These are phyloP conservation scores for Megatriorchis doriae DNA, from an alignment of 2,113 vertebrate genomes.

Conservation along the genomic window DNA sequence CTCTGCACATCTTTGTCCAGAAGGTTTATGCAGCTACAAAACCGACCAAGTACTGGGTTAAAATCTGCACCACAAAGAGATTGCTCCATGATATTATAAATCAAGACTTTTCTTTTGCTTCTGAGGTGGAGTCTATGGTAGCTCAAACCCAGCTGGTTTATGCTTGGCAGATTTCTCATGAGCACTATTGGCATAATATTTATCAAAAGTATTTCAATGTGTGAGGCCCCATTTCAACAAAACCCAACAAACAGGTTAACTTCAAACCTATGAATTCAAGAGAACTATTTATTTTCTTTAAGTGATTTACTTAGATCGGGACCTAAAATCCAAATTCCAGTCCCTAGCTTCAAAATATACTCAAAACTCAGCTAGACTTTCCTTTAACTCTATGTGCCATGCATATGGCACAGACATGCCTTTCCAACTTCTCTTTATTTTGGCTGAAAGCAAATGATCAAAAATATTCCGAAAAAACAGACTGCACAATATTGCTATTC, in stretches of 20 bases:
- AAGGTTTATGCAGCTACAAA: background rate
- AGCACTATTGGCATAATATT: background rate
- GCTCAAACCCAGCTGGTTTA: background rate
- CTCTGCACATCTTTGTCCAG: background rate
- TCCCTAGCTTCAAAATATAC: background rate
- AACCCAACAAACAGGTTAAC: background rate
- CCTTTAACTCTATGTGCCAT: background rate
- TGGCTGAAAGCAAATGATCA: background rate
- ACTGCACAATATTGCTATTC: background rate
- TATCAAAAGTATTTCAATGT: background rate
- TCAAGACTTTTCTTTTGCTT: background rate
- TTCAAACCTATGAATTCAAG: background rate
- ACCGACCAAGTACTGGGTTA: background rate
- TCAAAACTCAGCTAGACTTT: background rate
- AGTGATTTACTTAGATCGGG: background rate
- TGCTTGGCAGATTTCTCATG: background rate
- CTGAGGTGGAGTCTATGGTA: background rate
- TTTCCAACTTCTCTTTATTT: background rate
- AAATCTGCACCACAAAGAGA: background rate
- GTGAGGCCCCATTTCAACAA: background rate
- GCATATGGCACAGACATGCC: background rate
- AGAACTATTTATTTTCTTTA: background rate
- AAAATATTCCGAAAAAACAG: background rate
- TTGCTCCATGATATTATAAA: background rate
- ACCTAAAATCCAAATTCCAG: background rate